A percentile compares a stretch with the other conserved stretches of the same genome.
These are phyloP conservation scores for Adoxophyes honmai DNA, from an alignment of 1,140 invertebrate species.

Conservation along the genomic window DNA sequence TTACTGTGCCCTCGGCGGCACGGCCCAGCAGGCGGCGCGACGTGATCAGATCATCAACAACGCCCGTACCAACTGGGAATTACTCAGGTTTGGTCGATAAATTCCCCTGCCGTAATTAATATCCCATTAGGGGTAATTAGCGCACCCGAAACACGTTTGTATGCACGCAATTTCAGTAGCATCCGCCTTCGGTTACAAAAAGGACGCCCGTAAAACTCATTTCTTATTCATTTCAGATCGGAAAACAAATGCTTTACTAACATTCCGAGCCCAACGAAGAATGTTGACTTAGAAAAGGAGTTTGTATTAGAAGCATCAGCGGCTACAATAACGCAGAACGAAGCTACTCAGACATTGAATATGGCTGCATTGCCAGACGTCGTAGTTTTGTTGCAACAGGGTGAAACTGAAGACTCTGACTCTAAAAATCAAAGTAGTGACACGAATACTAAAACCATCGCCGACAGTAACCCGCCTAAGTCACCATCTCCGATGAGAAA, in stretches of 20 bases:
- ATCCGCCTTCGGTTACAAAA: neutral
- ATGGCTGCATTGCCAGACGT: conserved; percentile 41
- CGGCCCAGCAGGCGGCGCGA: conserved; percentile 81
- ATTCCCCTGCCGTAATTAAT: conserved; percentile 3
- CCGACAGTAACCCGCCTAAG: conserved; percentile 29
- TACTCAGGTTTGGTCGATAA: conserved; percentile 75
- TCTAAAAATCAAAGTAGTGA: conserved; percentile 45
- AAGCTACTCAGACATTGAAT: conserved; percentile 39
- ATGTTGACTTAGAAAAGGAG: conserved; percentile 53
- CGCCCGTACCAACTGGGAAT: conserved; percentile 89
- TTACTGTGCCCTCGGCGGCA: conserved; percentile 82
- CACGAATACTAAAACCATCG: conserved; percentile 31
- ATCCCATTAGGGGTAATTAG: neutral
- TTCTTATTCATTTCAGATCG: conserved; percentile 47
- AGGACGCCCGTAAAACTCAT: neutral
- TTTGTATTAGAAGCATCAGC: conserved; percentile 38
- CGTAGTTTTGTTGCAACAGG: conserved; percentile 41
- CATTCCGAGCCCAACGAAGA: conserved; percentile 37
- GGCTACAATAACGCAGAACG: conserved; percentile 34
- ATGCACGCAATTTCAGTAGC: neutral
- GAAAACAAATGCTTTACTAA: conserved; percentile 78
- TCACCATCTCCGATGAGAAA: conserved; percentile 34
- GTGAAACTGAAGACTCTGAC: conserved; percentile 43
- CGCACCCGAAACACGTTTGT: conserved; percentile 1
- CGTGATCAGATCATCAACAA: conserved; percentile 89